These are phyloP conservation scores for Hylia prasina DNA, from an alignment of 2,113 vertebrate genomes.

Conservation along the genomic window DNA sequence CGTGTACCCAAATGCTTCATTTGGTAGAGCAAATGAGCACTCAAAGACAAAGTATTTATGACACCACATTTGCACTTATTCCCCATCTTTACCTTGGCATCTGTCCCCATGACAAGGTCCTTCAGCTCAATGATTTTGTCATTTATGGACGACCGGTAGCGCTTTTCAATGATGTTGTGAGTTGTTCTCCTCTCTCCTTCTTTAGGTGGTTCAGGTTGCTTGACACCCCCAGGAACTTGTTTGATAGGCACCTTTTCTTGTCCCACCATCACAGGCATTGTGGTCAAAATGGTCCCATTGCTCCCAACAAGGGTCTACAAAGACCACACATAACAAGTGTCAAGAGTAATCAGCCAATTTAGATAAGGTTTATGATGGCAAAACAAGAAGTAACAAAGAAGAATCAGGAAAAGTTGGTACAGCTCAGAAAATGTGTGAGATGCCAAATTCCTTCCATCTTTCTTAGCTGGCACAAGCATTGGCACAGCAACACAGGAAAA, in stretches of 20 bases:
- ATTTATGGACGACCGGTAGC: constrained; percentile 96
- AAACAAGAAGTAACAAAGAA: not conserved
- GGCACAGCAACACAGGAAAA: not conserved
- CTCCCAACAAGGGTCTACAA: constrained; percentile 90
- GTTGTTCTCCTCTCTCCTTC: constrained; percentile 95
- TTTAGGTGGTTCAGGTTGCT: constrained; percentile 83
- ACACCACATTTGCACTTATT: not conserved
- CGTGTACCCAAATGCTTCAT: not conserved
- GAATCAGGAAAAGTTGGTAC: not conserved
- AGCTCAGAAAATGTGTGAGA: not conserved
- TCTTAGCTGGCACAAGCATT: not conserved
- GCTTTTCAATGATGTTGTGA: constrained; percentile 99
- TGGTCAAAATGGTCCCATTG: constrained; percentile 90
- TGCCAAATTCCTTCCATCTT: not conserved
- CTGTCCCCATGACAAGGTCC: constrained; percentile 94
- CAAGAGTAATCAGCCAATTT: not conserved
- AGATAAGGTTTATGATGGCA: not conserved
- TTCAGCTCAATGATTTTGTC: constrained; percentile 97
- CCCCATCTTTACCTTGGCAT: constrained; percentile 85
- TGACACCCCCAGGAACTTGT: constrained; percentile 78
- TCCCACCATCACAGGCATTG: constrained; percentile 93
- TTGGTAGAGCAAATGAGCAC: not conserved
- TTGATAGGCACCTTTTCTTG: constrained; percentile 96
- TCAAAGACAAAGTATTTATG: not conserved
- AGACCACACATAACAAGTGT: accelerated